These are phyloP conservation scores for Hirudo medicinalis DNA, from an alignment of 1,140 invertebrate genomes.

Conservation along the genomic window DNA sequence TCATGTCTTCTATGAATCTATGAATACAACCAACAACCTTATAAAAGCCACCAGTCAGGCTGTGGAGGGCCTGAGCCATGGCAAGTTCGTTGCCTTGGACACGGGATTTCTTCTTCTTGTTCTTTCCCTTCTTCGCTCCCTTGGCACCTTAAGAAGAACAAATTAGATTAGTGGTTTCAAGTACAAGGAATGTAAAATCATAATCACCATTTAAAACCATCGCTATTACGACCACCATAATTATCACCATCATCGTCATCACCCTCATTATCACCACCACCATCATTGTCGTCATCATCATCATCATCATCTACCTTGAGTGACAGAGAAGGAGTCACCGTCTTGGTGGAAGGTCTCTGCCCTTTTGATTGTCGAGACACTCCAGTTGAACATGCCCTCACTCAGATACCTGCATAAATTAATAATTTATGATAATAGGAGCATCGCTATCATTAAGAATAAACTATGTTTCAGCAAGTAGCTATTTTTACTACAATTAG, in stretches of 20 bases:
- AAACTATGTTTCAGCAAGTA: too few relatives aligned
- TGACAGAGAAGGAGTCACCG: slow-evolving; percentile 49
- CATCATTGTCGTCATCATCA: background rate
- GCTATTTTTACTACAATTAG: too few relatives aligned
- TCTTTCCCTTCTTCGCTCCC: slow-evolving; percentile 37
- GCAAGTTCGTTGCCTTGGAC: slow-evolving; percentile 62
- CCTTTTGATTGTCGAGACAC: slow-evolving; percentile 72
- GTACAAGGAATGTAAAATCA: background rate
- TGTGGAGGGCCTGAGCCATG: slow-evolving; percentile 75
- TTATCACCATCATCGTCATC: background rate
- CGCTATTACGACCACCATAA: background rate
- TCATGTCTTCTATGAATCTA: background rate
- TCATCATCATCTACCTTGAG: slow-evolving; percentile 10
- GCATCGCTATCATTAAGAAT: too few relatives aligned
- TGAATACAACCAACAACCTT: slow-evolving; percentile 51
- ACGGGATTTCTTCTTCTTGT: slow-evolving; percentile 52
- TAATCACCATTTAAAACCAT: background rate
- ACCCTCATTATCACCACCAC: background rate
- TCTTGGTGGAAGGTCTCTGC: slow-evolving; percentile 71
- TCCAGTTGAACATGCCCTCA: slow-evolving; percentile 85
- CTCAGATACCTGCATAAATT: slow-evolving; percentile 62
- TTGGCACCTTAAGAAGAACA: slow-evolving; percentile 26
- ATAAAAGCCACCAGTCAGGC: slow-evolving; percentile 85
- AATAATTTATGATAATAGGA: too few relatives aligned
- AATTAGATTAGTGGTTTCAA: background rate